phyloP scores from a whole-genome alignment of 2,113 vertebrate genomes.

The Sorex fumeus region DNA sequence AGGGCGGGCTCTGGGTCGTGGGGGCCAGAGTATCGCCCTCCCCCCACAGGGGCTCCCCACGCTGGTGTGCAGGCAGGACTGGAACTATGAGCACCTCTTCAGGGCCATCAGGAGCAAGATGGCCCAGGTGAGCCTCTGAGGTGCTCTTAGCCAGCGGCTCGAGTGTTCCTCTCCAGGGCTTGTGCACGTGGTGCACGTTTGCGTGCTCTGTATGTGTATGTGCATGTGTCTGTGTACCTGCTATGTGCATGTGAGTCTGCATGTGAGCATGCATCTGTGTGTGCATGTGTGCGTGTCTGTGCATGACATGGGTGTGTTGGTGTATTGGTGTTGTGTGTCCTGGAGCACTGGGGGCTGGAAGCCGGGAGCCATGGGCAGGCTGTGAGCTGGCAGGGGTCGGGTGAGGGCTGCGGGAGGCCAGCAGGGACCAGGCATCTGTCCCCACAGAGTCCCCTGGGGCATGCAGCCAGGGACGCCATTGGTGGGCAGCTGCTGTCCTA shows the following conservation, averaged over 20 bases:
- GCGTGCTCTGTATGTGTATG: background rate
- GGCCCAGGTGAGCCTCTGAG: slow-evolving; percentile 91
- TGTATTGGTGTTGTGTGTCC: too few species aligned
- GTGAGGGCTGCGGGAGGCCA: background rate
- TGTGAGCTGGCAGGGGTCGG: too few species aligned
- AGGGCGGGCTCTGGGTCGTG: too few species aligned
- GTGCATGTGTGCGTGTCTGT: too few species aligned
- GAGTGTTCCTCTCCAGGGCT: too few species aligned
- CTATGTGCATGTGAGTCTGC: background rate
- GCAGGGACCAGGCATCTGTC: background rate
- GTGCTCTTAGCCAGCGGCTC: too few species aligned
- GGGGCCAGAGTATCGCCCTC: slow-evolving; percentile 3
- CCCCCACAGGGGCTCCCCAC: slow-evolving; percentile 94
- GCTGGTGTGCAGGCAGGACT: slow-evolving; percentile 92
- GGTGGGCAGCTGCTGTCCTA: slow-evolving; percentile 93
- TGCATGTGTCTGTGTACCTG: background rate
- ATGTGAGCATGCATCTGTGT: too few species aligned
- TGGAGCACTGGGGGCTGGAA: too few species aligned
- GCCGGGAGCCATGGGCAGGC: too few species aligned
- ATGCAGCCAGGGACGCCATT: slow-evolving; percentile 87
- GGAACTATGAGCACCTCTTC: slow-evolving; percentile 95
- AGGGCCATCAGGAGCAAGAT: slow-evolving; percentile 91
- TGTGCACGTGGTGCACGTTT: background rate
- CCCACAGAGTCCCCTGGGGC: slow-evolving; percentile 90
- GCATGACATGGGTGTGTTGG: too few species aligned